These are phyloP conservation scores for Calameuta filiformis DNA, from an alignment of 2,888 invertebrate species.

Conservation along the genomic window DNA sequence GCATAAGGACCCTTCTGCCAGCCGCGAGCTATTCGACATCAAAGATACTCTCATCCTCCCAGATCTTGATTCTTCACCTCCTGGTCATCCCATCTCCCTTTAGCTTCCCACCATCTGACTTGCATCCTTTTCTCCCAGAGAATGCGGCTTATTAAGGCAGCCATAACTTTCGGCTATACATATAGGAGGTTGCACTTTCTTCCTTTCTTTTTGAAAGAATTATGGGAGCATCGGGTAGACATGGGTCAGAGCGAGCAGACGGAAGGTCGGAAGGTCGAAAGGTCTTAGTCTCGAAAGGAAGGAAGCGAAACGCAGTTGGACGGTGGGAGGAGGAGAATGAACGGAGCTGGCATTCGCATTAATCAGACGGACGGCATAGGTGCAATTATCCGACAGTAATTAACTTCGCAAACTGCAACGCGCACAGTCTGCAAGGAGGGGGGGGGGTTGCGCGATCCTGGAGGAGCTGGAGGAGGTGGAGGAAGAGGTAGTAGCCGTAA, in stretches of 20 bases:
- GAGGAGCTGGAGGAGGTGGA: conserved; percentile 18
- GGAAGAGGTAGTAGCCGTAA: neutral
- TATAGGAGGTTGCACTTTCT: neutral
- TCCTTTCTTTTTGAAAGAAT: neutral
- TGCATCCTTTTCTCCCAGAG: no score
- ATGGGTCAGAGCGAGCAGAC: neutral
- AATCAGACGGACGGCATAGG: conserved; percentile 52
- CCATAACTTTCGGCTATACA: neutral
- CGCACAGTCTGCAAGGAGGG: conserved; percentile 37
- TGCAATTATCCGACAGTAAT: conserved; percentile 60
- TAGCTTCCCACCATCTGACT: neutral
- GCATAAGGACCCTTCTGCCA: neutral
- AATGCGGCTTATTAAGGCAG: neutral
- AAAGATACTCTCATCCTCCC: conserved; percentile 2
- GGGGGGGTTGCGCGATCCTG: conserved; percentile 20
- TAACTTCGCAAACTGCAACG: conserved; percentile 56
- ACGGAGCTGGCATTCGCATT: conserved; percentile 30
- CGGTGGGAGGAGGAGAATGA: neutral
- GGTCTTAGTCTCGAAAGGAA: neutral
- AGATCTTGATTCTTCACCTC: neutral
- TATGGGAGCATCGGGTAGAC: neutral
- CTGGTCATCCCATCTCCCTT: neutral
- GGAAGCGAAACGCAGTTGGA: neutral
- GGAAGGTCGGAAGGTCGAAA: neutral
- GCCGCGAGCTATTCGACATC: neutral